A percentile compares a stretch with the other conserved stretches of the same genome.
These are phyloP conservation scores for Palloptera scutellata DNA, from an alignment of 2,888 invertebrate species.

Conservation along the genomic window DNA sequence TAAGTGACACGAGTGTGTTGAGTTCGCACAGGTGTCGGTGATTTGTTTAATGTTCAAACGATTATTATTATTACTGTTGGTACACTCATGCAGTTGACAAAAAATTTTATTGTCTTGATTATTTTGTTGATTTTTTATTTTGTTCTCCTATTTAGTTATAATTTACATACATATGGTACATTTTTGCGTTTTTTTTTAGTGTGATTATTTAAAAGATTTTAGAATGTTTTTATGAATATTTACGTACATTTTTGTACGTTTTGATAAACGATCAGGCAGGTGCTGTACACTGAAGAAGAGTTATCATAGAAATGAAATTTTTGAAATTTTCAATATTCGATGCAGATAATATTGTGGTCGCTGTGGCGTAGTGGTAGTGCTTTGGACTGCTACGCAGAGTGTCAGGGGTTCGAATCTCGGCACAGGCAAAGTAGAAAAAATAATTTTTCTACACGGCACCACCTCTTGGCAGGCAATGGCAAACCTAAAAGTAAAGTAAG, in stretches of 20 bases:
- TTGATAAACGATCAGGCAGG: slow-evolving; percentile 9
- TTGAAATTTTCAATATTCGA: too few species aligned
- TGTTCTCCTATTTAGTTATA: neutral
- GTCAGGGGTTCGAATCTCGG: too few species aligned
- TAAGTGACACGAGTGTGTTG: neutral
- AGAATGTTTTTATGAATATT: neutral
- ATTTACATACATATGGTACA: neutral
- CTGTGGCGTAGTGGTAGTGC: too few species aligned
- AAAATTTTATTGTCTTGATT: slow-evolving; percentile 14
- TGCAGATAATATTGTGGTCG: too few species aligned
- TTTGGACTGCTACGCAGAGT: too few species aligned
- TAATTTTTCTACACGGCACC: too few species aligned
- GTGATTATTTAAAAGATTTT: neutral
- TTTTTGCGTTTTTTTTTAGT: neutral
- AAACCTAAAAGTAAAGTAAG: too few species aligned
- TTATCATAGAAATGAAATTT: too few species aligned
- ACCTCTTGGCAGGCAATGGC: too few species aligned
- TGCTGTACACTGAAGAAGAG: slow-evolving; percentile 2
- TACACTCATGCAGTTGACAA: slow-evolving; percentile 21
- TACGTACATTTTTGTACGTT: neutral
- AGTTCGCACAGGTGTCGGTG: slow-evolving; percentile 30
- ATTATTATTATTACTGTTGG: slow-evolving; percentile 34
- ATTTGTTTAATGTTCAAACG: slow-evolving; percentile 22
- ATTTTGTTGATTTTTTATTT: too few species aligned
- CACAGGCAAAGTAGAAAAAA: too few species aligned